A percentile compares a stretch with the other conserved stretches of the same genome.
Conservation (phyloP, 2,113 vertebrate genomes). For the Copsychus sechellarum region DNA sequence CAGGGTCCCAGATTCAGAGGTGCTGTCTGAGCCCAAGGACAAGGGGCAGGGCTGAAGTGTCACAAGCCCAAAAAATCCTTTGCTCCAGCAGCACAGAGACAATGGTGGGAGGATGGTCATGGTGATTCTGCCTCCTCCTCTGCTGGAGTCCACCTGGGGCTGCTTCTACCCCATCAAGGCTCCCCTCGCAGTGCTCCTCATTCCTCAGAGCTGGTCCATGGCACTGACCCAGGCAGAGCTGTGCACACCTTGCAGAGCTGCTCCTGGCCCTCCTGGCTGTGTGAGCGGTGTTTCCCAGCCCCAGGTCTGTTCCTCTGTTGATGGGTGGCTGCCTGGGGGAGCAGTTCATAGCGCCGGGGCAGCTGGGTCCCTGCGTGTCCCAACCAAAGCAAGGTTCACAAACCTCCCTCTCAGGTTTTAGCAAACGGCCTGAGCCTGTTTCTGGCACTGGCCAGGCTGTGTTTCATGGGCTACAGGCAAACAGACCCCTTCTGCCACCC, state of each 20-base stretch:
- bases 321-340: not conserved
- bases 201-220: not conserved
- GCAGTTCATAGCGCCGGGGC: accelerated
- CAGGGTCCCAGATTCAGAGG: not conserved
- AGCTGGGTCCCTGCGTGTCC: not conserved
- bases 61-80: not conserved
- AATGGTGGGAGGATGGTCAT: accelerated
- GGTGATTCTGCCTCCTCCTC: not conserved
- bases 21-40: not conserved
- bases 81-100: accelerated
- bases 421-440: not conserved
- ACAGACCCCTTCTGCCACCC: not conserved
- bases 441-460: not conserved
- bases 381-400: constrained; percentile 3
- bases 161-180: accelerated
- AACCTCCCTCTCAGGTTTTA: not conserved
- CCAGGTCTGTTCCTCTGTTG: not conserved
- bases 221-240: not conserved
- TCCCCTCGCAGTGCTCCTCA: accelerated
- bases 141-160: not conserved
- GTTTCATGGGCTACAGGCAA: not conserved
- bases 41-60: not conserved
- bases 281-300: accelerated
- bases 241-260: not conserved
- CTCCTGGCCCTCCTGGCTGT: not conserved